Conservation (phyloP, 2,888 invertebrate species). For the Bugula neritina region DNA sequence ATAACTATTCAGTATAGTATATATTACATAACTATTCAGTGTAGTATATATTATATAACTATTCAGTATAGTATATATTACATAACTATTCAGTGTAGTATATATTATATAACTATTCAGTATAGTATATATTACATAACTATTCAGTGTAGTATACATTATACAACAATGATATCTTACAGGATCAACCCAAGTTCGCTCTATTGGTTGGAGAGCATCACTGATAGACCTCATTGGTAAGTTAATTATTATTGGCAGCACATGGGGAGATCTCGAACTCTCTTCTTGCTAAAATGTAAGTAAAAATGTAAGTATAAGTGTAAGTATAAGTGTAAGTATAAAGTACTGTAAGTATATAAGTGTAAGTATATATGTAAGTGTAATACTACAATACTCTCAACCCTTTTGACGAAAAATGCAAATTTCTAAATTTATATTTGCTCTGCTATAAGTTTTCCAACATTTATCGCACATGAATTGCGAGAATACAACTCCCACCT, state of each 20-base stretch:
- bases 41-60: neutral
- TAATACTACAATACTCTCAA: no score
- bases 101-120: neutral
- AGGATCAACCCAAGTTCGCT: constrained; percentile 6
- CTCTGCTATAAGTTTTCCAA: no score
- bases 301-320: no score
- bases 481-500: no score
- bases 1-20: neutral
- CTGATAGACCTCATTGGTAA: neutral
- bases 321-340: no score
- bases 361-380: no score
- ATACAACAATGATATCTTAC: neutral
- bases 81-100: neutral
- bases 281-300: neutral
- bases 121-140: neutral
- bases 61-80: neutral
- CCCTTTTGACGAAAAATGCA: no score
- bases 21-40: neutral
- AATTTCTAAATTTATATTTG: no score
- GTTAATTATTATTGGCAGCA: neutral
- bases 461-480: no score
- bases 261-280: neutral
- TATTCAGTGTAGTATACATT: neutral
- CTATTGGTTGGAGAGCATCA: constrained; percentile 1
- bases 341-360: no score